phyloP scores from a whole-genome alignment of 2,113 vertebrate species.

The Syngnathus floridae region DNA sequence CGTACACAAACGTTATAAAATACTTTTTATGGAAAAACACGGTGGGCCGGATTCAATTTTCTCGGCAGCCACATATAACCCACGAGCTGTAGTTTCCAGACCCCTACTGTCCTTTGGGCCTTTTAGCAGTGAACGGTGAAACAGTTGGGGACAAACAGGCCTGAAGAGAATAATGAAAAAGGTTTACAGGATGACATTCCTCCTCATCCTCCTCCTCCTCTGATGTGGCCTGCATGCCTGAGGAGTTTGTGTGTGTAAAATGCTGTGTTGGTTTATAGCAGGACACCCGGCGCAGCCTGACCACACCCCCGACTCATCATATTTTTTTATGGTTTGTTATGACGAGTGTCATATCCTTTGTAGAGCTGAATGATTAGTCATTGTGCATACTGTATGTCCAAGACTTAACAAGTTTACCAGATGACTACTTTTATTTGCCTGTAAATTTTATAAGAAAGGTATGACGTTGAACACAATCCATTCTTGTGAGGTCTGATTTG shows the following conservation, averaged over 20 bases:
- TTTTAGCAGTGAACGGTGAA: slow-evolving; percentile 49
- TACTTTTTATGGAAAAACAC: not conserved
- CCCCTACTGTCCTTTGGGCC: slow-evolving; percentile 16
- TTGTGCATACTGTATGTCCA: not conserved
- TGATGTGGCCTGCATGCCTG: slow-evolving; percentile 51
- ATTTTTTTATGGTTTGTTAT: slow-evolving; percentile 20
- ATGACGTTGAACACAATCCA: not conserved
- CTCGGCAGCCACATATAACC: not conserved
- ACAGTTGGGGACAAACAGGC: slow-evolving; percentile 44
- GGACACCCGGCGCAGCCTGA: slow-evolving; percentile 20
- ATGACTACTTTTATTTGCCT: slow-evolving; percentile 4
- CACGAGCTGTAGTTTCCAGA: not conserved
- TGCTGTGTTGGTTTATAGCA: slow-evolving; percentile 43
- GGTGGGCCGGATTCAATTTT: not conserved
- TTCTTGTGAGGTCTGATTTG: no score
- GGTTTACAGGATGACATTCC: slow-evolving; percentile 41
- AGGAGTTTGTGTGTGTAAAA: slow-evolving; percentile 52
- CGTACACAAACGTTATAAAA: slow-evolving; percentile 7
- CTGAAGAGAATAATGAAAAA: slow-evolving; percentile 54
- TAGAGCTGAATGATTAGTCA: slow-evolving; percentile 2
- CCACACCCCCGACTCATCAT: slow-evolving; percentile 18
- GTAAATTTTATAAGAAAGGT: not conserved
- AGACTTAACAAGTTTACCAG: slow-evolving; percentile 22
- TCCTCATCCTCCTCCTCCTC: slow-evolving; percentile 37
- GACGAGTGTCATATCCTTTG: slow-evolving; percentile 8